These are phyloP conservation scores for Crotophaga sulcirostris DNA, from an alignment of 2,113 vertebrate genomes.

Conservation along the genomic window DNA sequence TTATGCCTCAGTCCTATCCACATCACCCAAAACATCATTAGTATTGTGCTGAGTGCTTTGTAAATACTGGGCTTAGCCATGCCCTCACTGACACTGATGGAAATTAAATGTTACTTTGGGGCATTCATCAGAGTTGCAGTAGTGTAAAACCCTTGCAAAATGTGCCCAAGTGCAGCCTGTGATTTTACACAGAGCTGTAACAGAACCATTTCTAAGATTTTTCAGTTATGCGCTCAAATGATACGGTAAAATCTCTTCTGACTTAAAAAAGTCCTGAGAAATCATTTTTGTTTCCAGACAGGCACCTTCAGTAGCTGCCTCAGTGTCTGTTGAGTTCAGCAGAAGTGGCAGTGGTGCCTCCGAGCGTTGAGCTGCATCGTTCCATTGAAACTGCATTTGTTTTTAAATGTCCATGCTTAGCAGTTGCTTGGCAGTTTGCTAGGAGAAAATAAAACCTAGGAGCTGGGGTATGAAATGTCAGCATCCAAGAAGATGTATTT, in stretches of 20 bases:
- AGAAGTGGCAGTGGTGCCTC: not conserved
- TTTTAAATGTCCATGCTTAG: not conserved
- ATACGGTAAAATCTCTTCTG: not conserved
- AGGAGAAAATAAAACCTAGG: not conserved
- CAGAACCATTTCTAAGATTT: not conserved
- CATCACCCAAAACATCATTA: not conserved
- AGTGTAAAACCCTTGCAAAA: not conserved
- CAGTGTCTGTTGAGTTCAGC: not conserved
- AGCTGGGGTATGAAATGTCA: not conserved
- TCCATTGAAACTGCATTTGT: not conserved
- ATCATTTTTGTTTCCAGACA: not conserved
- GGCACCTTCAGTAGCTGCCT: not conserved
- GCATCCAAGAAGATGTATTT: not conserved
- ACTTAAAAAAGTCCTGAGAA: not conserved
- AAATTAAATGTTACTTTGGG: not conserved
- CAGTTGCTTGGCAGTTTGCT: not conserved
- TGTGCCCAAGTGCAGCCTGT: accelerated
- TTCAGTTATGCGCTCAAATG: not conserved
- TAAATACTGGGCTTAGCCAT: not conserved
- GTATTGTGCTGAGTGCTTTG: not conserved
- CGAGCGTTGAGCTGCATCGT: not conserved
- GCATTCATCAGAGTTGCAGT: not conserved
- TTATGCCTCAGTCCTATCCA: not conserved
- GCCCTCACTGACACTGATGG: not conserved
- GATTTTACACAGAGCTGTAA: not conserved